Percentiles rank a stretch among this genome's conserved stretches.
Conservation (phyloP, 2,113 vertebrate species). For the Tenrec ecaudatus region DNA sequence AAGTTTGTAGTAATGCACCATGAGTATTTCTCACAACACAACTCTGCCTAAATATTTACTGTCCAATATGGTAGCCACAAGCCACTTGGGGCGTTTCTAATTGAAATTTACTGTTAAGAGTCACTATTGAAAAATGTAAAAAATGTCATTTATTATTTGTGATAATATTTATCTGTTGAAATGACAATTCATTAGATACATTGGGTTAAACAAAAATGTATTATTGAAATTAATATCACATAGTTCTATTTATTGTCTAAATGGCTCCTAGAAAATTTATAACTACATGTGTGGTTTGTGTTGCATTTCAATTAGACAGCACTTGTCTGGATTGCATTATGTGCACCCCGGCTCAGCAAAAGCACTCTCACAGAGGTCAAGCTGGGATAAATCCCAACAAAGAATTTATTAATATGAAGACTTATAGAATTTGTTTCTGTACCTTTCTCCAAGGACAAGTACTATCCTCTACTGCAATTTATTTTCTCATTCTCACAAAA, state of each 20-base stretch:
- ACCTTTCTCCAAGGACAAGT: not conserved
- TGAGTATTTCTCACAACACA: not conserved
- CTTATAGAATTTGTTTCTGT: not conserved
- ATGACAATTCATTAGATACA: not conserved
- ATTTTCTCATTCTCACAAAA: not conserved
- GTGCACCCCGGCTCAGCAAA: not conserved
- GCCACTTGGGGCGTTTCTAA: not conserved
- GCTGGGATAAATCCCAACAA: not conserved
- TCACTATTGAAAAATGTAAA: not conserved
- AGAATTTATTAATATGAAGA: not conserved
- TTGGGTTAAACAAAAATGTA: not conserved
- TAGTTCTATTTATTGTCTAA: not conserved
- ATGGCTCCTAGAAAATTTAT: not conserved
- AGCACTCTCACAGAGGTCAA: not conserved
- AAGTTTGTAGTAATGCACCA: not conserved
- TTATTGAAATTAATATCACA: conserved; percentile 11
- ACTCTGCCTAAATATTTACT: not conserved
- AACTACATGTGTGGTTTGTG: not conserved
- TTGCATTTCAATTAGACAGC: not conserved
- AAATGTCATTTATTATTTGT: not conserved
- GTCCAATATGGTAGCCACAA: not conserved
- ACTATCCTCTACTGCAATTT: not conserved
- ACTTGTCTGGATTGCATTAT: not conserved
- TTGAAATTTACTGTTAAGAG: not conserved
- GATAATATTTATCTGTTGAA: not conserved